phyloP scores from a whole-genome alignment of 2,797 vertebrate species.

The Acrocephalus scirpaceus region DNA sequence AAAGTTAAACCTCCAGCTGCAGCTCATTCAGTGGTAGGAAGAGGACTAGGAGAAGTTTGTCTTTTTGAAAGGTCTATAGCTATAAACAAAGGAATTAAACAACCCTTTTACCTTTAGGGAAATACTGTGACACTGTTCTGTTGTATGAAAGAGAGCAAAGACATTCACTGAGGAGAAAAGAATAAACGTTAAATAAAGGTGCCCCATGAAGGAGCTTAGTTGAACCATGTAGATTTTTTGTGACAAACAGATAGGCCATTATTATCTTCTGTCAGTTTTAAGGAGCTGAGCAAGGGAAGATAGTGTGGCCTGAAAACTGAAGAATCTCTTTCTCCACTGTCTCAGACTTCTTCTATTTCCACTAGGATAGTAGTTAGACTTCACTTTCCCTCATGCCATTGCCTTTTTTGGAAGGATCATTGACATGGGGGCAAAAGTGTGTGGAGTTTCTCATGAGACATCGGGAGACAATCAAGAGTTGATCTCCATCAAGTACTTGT shows the following conservation, averaged over 20 bases:
- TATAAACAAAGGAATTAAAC: neutral
- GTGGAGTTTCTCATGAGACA: neutral
- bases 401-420: neutral
- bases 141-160: neutral
- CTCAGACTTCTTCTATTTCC: neutral
- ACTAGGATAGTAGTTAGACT: neutral
- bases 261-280: neutral
- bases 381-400: fast-evolving
- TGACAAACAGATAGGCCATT: neutral
- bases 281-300: neutral
- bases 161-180: neutral
- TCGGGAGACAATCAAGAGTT: neutral
- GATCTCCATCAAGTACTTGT: neutral
- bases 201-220: fast-evolving
- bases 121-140: neutral
- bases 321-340: neutral
- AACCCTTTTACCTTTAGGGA: neutral
- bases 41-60: neutral
- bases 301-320: fast-evolving
- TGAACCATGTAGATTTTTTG: neutral
- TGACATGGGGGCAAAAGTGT: neutral
- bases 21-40: neutral
- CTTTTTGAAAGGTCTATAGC: neutral
- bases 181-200: neutral
- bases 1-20: neutral